A percentile compares a stretch with the other conserved stretches of the same genome.
Conservation (phyloP, 2,797 vertebrate species). For the Sebastes trivittatus region DNA sequence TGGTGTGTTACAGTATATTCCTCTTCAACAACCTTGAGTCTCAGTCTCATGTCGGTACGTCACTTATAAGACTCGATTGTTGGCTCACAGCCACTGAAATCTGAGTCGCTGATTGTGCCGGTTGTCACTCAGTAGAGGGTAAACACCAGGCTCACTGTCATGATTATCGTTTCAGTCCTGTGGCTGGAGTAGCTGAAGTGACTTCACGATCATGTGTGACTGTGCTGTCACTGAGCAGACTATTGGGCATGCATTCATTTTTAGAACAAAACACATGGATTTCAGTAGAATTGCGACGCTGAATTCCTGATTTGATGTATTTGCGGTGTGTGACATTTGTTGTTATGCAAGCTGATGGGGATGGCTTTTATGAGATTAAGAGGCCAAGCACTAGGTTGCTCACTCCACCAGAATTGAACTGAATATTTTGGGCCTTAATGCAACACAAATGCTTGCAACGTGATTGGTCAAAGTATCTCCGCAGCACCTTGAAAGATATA, state of each 20-base stretch:
- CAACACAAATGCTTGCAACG: not conserved
- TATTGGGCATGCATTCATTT: not conserved
- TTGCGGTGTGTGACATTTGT: not conserved
- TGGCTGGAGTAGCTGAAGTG: conserved; percentile 7
- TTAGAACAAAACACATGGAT: not conserved
- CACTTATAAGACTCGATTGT: not conserved
- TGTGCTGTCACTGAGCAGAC: not conserved
- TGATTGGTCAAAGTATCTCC: not conserved
- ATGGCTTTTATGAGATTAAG: conserved; percentile 45
- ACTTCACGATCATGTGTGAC: conserved; percentile 13
- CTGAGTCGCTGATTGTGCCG: conserved; percentile 52
- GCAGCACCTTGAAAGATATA: conserved; percentile 11
- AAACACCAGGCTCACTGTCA: conserved; percentile 39
- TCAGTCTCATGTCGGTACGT: conserved; percentile 7
- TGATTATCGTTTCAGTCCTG: conserved; percentile 25
- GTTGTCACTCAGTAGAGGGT: conserved; percentile 59
- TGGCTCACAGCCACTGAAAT: conserved; percentile 28
- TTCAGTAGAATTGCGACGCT: not conserved
- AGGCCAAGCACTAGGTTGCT: not conserved
- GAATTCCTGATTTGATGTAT: not conserved
- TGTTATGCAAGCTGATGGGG: conserved; percentile 25
- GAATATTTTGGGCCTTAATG: conserved; percentile 1
- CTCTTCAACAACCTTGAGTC: conserved; percentile 17
- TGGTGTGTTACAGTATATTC: not conserved
- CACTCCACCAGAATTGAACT: conserved; percentile 1